These are phyloP conservation scores for Dynastes maya DNA, from an alignment of 2,888 invertebrate genomes.

Conservation along the genomic window DNA sequence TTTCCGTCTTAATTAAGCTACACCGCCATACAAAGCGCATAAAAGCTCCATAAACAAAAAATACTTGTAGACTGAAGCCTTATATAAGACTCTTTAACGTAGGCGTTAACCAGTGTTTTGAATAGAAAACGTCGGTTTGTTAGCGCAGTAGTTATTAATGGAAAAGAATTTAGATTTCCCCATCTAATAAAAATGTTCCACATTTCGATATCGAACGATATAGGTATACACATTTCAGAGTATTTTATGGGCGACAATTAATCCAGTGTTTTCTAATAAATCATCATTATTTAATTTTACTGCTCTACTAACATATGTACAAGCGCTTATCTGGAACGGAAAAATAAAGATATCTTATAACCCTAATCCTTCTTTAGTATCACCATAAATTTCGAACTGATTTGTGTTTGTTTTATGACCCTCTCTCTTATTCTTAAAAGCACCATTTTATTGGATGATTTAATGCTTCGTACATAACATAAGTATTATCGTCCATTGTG, in stretches of 20 bases:
- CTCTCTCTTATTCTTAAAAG: conserved; percentile 21
- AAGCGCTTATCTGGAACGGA: conserved; percentile 1
- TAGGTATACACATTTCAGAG: background rate
- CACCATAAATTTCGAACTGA: conserved; percentile 23
- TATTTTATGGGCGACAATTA: conserved; percentile 8
- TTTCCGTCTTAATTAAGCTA: no score
- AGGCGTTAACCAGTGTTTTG: background rate
- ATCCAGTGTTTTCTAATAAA: background rate
- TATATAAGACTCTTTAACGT: background rate
- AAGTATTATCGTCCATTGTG: background rate
- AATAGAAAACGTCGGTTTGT: background rate
- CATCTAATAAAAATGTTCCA: background rate
- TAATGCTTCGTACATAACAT: conserved; percentile 4
- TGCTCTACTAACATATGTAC: background rate
- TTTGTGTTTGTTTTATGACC: conserved; percentile 28
- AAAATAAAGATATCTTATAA: background rate
- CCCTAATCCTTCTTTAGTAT: background rate
- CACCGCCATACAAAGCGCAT: no score
- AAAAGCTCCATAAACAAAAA: background rate
- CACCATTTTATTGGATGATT: conserved; percentile 19
- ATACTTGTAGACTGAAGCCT: background rate
- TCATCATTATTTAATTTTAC: background rate
- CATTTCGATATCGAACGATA: background rate
- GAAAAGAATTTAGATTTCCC: background rate
- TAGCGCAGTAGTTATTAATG: background rate